Percentiles rank a stretch among this genome's conserved stretches.
These are phyloP conservation scores for Hydropotes inermis DNA, from an alignment of 2,113 vertebrate species.

Conservation along the genomic window DNA sequence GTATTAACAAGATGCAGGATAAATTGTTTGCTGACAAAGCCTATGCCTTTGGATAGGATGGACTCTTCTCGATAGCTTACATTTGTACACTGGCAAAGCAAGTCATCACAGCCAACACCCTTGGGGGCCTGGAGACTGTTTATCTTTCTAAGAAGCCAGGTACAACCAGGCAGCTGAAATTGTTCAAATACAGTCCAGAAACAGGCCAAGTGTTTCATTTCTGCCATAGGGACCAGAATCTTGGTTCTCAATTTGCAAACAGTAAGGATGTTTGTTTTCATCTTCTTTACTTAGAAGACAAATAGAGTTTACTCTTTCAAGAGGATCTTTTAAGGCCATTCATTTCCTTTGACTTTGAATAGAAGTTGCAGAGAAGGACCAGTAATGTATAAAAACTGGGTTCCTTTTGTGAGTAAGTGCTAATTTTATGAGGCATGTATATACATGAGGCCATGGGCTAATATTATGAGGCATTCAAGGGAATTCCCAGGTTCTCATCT, in stretches of 20 bases:
- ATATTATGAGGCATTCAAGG: not conserved
- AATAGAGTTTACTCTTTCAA: constrained; percentile 49
- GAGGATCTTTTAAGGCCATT: constrained; percentile 20
- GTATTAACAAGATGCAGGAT: constrained; percentile 69
- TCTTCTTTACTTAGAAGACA: constrained; percentile 33
- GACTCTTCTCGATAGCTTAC: constrained; percentile 29
- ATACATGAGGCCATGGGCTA: not conserved
- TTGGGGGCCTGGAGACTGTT: not conserved
- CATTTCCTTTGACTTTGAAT: constrained; percentile 22
- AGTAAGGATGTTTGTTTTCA: constrained; percentile 50
- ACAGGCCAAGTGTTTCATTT: not conserved
- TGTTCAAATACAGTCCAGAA: not conserved
- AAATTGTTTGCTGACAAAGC: constrained; percentile 76
- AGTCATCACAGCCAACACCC: constrained; percentile 47
- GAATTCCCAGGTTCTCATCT: not conserved
- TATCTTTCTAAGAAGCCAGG: constrained; percentile 46
- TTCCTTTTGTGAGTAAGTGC: not conserved
- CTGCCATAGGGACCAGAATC: not conserved
- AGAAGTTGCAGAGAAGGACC: not conserved
- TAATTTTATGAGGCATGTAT: not conserved
- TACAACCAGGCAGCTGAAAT: not conserved
- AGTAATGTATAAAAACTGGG: not conserved
- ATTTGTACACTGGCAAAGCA: constrained; percentile 56
- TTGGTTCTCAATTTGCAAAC: not conserved
- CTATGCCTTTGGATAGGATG: not conserved